Base-by-base conservation (phyloP, 2,797 vertebrate species). In the Sebastiscus tertius region DNA sequence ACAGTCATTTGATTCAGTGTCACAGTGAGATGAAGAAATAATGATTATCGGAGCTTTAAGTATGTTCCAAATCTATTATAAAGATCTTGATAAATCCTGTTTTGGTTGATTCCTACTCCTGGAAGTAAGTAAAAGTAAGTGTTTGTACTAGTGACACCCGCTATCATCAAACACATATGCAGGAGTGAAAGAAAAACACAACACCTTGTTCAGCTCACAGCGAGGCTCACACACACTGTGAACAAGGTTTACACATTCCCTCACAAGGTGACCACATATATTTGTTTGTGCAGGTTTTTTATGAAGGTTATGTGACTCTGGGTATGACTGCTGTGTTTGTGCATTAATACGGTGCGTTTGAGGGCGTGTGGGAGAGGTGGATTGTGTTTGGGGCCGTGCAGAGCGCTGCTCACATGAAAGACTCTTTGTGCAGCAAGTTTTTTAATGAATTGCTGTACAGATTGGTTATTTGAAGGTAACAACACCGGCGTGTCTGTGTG, bases 271-370 rank as follows among this genome's bases (percentile, higher is more conserved):
- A 11, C 52, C 74, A 46, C 59, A 60, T 64, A 20, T 58, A 58
- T 83, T 68, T 85, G 83, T 87, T 84, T 86, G 76, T 90, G 64
- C 77, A 84, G 75, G 18, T 49, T 75, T 65, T 87, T 85, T 76
- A 82, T 66, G 55, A 81, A 73, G 72, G 69, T 63, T 3, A 18
- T 60, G 39, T 5, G 58, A 22, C 59, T 75, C 4, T 0, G 3
- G 5, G 33, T 65, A 18, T 84, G 87, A 85, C 89, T 85, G 84
- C 85, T 56, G 77, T 39, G 75, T 73, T 75, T 91, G 79, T 89
- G 77, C 31, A 2, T 83, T 87, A 60, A 83, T 31, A 54, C 5
- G 9, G n/a, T 55, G 60, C 22, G 9, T 77, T 82, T 65, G 66
- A 62, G 62, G 65, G 64, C 2, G 80, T 82, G 71, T 26, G 49